Conservation (phyloP, 2,113 vertebrate genomes). For the Delphinus delphis region DNA sequence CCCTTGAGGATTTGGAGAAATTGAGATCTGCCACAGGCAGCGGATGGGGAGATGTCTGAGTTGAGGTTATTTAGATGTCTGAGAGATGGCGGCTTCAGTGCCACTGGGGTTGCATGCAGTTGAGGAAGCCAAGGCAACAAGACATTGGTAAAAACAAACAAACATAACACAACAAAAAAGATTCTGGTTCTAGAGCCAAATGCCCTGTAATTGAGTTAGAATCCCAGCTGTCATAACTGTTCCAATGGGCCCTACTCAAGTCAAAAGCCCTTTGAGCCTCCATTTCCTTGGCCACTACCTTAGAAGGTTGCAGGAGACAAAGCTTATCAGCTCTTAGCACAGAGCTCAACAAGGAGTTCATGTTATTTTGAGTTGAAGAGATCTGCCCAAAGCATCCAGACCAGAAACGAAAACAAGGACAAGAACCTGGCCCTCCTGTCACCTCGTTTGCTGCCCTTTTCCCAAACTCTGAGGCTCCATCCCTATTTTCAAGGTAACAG, state of each 20-base stretch:
- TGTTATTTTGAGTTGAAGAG: background rate
- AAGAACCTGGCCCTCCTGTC: background rate
- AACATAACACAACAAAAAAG: background rate
- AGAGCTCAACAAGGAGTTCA: background rate
- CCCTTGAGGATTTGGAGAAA: background rate
- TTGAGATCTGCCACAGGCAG: background rate
- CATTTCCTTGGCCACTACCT: background rate
- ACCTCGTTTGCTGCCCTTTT: background rate
- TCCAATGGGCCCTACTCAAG: background rate
- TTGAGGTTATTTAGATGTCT: background rate
- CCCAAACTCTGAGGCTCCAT: background rate
- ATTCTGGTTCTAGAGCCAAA: background rate
- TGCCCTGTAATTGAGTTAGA: background rate
- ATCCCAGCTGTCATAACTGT: background rate
- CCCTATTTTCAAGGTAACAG: background rate
- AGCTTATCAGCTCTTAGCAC: background rate
- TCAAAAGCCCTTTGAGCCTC: background rate
- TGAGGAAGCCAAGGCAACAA: background rate
- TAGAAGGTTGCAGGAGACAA: background rate
- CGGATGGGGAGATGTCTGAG: background rate
- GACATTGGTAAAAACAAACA: constrained; percentile 14
- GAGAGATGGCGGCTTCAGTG: background rate
- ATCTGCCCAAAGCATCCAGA: background rate
- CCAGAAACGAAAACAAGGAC: background rate
- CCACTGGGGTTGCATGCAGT: background rate